phyloP scores from a whole-genome alignment of 2,113 vertebrate genomes.

The Meleagris gallopavo region DNA sequence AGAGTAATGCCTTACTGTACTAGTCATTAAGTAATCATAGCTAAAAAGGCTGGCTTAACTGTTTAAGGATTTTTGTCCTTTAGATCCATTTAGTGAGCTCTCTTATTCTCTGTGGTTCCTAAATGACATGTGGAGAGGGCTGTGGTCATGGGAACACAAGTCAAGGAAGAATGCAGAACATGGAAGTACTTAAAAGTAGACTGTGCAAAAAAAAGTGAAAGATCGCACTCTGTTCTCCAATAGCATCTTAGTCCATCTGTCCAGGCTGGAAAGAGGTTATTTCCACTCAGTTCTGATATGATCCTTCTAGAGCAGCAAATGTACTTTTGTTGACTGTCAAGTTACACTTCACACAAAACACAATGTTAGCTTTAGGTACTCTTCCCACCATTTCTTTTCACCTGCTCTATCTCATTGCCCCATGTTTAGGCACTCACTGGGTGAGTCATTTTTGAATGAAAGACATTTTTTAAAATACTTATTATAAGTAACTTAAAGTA shows the following conservation, averaged over 20 bases:
- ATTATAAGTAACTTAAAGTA: neutral
- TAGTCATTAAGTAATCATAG: neutral
- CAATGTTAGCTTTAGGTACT: neutral
- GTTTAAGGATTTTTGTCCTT: neutral
- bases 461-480: neutral
- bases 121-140: neutral
- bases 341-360: neutral
- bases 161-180: neutral
- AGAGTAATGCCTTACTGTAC: neutral
- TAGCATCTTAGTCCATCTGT: neutral
- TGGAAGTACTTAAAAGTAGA: neutral
- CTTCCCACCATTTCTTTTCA: fast-evolving
- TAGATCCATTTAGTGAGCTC: neutral
- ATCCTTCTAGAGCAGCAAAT: neutral
- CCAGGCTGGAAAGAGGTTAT: neutral
- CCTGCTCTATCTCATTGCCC: neutral
- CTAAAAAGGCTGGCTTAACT: neutral
- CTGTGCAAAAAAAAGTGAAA: neutral
- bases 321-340: neutral
- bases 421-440: neutral
- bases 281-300: neutral
- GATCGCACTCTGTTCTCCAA: neutral
- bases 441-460: neutral
- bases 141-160: neutral
- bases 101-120: neutral